Base-by-base conservation (phyloP, 1,140 invertebrate species). In the Ladona fulva region DNA sequence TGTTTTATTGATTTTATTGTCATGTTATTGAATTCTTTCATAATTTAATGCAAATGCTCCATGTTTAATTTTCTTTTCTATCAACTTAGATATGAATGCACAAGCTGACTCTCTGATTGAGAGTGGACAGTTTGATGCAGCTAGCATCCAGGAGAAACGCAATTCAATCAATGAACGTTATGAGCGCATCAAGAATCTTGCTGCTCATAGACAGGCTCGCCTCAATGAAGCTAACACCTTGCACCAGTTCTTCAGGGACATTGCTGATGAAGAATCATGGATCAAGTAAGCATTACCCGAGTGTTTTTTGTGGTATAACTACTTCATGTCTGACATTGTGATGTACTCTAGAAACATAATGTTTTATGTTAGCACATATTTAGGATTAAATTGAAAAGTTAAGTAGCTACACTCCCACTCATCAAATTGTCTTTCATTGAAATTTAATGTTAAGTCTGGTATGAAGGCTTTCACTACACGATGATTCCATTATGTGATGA, bases 191-290 rank as follows among this genome's bases (percentile, higher is more conserved):
- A 92, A 95, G 83, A 97, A 96, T 84, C 87, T 98, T 74, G 95
- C 95, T n/a, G 93, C 94, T 59, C 94, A 98, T 83, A 89, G 97
- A 66, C 90, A 97, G 82, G 92, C 93, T 0, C 88, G 96, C 42
- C 88, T 99, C 22, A 92, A 93, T 84, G 97, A 99, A 85, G 97
- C 97, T 1, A 96, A 98, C 83, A 99, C 97, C 11, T 89, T 99
- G 81, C 97, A 99, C 86, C 97, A 99, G 86, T 99, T 99, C 92
- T 97, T 99, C 90, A 88, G 98, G 75, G 98, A 99, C 84, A 99
- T 99, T 84, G 97, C 98, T 80, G 98, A 99, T 85, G 98, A 99
- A 85, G 98, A 99, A 85, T 97, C 95, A n/a, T 99, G 98, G 98
- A 99, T 99, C 83, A 99, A 99, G 91, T 92, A 81, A 85, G 88